Base-by-base conservation (phyloP, 2,888 invertebrate genomes). In the Leptinotarsa rubiginosa region DNA sequence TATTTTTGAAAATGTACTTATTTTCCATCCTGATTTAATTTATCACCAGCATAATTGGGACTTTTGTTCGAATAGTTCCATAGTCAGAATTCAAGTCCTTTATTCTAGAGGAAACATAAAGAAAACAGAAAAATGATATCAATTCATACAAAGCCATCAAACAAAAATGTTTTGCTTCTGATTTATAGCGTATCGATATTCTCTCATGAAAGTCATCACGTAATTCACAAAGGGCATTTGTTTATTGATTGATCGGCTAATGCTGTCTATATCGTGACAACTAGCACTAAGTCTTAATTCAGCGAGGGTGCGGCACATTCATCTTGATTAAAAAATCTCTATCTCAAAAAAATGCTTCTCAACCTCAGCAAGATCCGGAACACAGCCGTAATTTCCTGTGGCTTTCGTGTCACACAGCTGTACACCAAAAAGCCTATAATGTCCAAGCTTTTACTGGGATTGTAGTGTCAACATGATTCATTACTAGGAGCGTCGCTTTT, bases 321-420 rank as follows among this genome's bases (percentile, higher is more conserved):
- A 84, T 86, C 85, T 83, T 86, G 86, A 87, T 87, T 87, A 86
- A 85, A 84, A 82, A 85, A 85, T 85, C 83, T 83, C 86, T 86
- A 85, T 87, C 85, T 86, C 85, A 85, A 86, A 86, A 86, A 84
- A 83, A 83, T 81, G 85, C 85, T 82, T 83, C 85, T 85, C 85
- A 84, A 81, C 81, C 82, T 80, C 73, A 71, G 69, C 69, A 72
- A 81, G 83, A 84, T 85, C 86, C 85, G 86, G 85, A 85, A 84
- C 83, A 85, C 81, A 83, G 83, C 84, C 84, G 84, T 84, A 86
- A 85, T 86, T 86, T 86, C 86, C 87, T 83, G 81, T 79, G 76
- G 81, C 80, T 86, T 86, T 83, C 87, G 85, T 87, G 87, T 87
- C 87, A 84, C 85, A 86, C 82, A 81, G 83, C 84, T 84, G 84